Conservation (phyloP, 2,888 invertebrate genomes). For the Andrena marginata region DNA sequence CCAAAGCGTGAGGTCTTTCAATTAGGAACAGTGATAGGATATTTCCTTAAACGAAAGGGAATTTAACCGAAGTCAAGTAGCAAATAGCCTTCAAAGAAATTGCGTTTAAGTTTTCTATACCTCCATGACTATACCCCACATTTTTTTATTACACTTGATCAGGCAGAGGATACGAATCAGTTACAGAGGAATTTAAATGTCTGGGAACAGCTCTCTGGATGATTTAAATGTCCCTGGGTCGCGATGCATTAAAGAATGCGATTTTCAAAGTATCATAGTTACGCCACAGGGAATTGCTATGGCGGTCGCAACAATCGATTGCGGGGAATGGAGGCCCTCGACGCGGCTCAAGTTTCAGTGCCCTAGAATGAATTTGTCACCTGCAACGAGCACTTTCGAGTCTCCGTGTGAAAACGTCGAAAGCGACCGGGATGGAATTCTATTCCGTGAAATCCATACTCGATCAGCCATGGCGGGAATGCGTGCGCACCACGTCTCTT, state of each 20-base stretch:
- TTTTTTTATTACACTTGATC: too few species aligned
- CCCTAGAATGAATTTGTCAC: slow-evolving; percentile 50
- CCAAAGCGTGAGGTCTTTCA: slow-evolving; percentile 21
- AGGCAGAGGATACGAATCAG: too few species aligned
- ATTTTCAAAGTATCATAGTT: slow-evolving; percentile 17
- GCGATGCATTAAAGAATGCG: slow-evolving; percentile 16
- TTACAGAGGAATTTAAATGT: too few species aligned
- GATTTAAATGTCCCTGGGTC: too few species aligned
- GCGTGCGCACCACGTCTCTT: background rate
- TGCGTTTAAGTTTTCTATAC: background rate
- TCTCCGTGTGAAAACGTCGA: background rate
- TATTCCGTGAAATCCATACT: slow-evolving; percentile 39
- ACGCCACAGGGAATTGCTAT: slow-evolving; percentile 1
- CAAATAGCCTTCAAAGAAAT: background rate
- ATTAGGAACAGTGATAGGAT: slow-evolving; percentile 29
- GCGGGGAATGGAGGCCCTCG: background rate
- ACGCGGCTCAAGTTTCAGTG: slow-evolving; percentile 25
- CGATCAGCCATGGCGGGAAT: slow-evolving; percentile 17
- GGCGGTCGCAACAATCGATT: slow-evolving; percentile 19
- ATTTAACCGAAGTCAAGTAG: slow-evolving; percentile 5
- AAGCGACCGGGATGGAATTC: slow-evolving; percentile 20
- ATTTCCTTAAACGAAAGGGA: background rate
- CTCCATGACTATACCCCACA: background rate
- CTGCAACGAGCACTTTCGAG: slow-evolving; percentile 40
- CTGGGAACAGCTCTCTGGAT: too few species aligned